phyloP scores from a whole-genome alignment of 2,797 vertebrate genomes.

The Halcyon chelicuti region DNA sequence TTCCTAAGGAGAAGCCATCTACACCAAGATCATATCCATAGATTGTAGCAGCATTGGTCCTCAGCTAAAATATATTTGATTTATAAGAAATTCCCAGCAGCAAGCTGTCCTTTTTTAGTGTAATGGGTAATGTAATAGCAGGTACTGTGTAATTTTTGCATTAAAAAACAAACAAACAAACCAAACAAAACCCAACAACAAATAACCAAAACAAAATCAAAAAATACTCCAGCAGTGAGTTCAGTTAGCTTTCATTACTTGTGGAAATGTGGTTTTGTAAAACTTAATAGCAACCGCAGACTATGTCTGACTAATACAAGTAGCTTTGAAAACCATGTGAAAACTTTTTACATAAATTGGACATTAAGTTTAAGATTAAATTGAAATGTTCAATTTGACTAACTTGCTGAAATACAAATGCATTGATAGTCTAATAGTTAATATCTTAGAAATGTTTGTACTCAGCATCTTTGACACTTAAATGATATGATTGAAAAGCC shows the following conservation, averaged over 20 bases:
- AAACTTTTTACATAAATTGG: neutral
- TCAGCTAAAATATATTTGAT: neutral
- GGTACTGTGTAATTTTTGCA: neutral
- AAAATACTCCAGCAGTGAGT: neutral
- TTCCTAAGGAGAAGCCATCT: neutral
- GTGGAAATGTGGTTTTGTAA: neutral
- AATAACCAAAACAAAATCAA: too few species aligned
- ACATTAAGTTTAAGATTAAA: constrained; percentile 36
- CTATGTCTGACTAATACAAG: neutral
- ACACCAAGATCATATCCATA: accelerated
- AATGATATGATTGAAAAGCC: constrained; percentile 21
- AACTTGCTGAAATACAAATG: constrained; percentile 27
- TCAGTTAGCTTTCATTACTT: neutral
- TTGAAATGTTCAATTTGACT: neutral
- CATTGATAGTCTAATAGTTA: neutral
- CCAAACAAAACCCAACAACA: too few species aligned
- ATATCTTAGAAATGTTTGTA: neutral
- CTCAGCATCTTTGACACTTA: constrained; percentile 7
- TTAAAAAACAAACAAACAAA: too few species aligned
- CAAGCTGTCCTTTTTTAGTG: neutral
- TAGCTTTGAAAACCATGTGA: neutral
- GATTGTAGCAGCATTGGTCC: neutral
- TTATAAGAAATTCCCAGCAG: neutral
- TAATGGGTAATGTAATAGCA: neutral
- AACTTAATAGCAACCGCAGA: neutral